Base-by-base conservation (phyloP, 1,140 invertebrate genomes). In the Nilaparvata lugens region DNA sequence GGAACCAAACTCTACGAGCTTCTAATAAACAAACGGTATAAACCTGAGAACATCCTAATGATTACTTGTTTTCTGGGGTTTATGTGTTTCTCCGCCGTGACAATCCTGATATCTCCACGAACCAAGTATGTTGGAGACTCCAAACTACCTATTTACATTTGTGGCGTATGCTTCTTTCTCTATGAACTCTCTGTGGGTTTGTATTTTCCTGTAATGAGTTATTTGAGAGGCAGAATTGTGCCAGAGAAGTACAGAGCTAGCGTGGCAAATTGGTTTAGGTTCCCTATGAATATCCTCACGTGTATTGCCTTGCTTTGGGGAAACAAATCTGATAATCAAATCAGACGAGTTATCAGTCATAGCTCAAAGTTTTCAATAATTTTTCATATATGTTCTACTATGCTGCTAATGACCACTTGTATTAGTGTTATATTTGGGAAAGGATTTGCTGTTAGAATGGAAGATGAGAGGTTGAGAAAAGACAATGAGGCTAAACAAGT, bases 1-100 rank as follows among this genome's bases (percentile, higher is more conserved):
- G 85, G 85, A 3, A 85, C 84, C 38, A 81, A 78, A 25, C 28
- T 84, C 2, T 84, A 86, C 70, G 78, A 81, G 19, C 57, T 84
- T 11, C 67, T 85, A 1, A 55, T 73, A 0, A 64, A 68, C 16
- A 62, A 62, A 7, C 65, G 38, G 11, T 58, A 57, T 16, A 64
- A 62, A 24, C 60, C 76, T 9, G 69, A 76, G 38, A 56, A 67
- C 28, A 64, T 77, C 4, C 63, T 79, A 4, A 66, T 67, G 4
- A 48, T 73, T 13, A 67, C 74, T 45, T 61, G 74, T 2, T 19
- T 64, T 13, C 67, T 51, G 69, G 73, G 66, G 43, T 67, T 60
- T 58, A 69, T 60, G 64, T 67, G 60, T 69, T 74, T 63, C 56
- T 64, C 45, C 58, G 61, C 48, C 5, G 58, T 64, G 31, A 57